These are phyloP conservation scores for Mus musculus DNA, from an alignment of 2,113 vertebrate genomes.

Conservation along the genomic window DNA sequence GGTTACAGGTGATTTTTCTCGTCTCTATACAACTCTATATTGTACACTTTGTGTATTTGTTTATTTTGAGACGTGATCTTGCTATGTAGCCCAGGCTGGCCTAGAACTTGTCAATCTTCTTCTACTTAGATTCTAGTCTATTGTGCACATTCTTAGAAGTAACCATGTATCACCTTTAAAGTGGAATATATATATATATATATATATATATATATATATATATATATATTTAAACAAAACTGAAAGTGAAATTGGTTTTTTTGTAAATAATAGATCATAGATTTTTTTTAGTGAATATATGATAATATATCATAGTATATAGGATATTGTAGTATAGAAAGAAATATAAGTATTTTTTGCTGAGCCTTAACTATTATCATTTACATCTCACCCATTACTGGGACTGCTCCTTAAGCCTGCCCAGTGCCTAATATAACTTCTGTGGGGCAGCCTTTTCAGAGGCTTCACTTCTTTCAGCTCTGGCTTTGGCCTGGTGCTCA, in stretches of 20 bases:
- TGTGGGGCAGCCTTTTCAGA: background rate
- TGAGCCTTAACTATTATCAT: background rate
- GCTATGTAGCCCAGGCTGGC: background rate
- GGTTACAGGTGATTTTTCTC: background rate
- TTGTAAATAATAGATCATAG: background rate
- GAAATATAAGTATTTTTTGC: background rate
- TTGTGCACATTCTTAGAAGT: conserved; percentile 17
- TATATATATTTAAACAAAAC: conserved; percentile 43
- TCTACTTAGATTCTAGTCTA: background rate
- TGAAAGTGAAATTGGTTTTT: background rate
- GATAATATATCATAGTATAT: background rate
- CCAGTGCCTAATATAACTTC: background rate
- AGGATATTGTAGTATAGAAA: background rate
- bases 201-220: background rate
- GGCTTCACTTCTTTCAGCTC: background rate
- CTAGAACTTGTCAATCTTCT: background rate
- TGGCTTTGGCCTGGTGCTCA: background rate
- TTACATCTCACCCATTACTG: background rate
- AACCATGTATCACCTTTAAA: background rate
- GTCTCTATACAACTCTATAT: background rate
- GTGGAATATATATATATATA: background rate
- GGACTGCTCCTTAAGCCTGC: background rate
- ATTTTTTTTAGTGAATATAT: background rate
- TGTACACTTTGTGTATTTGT: background rate
- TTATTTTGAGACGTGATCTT: background rate